Evolutionary conservation across 2,797 vertebrate genomes (phyloP).

Genomic region (Tinamus major): DNA sequence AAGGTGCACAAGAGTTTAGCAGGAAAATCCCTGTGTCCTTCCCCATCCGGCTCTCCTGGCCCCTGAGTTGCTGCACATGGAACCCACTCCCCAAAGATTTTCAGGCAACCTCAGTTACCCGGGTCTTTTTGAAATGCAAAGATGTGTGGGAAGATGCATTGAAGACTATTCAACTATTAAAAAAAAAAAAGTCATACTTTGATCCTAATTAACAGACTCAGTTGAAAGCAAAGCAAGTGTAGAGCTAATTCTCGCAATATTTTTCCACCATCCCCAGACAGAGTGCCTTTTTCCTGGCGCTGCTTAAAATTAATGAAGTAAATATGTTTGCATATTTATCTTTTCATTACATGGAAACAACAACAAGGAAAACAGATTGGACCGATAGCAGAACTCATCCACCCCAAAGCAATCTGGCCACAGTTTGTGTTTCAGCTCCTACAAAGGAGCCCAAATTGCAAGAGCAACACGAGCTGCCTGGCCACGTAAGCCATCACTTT

Average conservation of each 20-base stretch:
- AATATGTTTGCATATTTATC: constrained; percentile 78
- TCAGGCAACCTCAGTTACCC: constrained; percentile 33
- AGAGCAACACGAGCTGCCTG: constrained; percentile 21
- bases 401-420: constrained; percentile 42
- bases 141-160: constrained; percentile 58
- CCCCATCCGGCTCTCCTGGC: no score
- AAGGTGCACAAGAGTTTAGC: not conserved
- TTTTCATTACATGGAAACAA: constrained; percentile 73
- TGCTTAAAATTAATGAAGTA: constrained; percentile 77
- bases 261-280: constrained; percentile 68
- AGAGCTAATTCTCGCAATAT: constrained; percentile 71
- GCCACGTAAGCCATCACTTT: not conserved
- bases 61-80: not conserved
- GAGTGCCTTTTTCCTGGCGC: constrained; percentile 58
- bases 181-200: constrained; percentile 58
- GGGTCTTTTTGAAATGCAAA: constrained; percentile 47
- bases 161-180: constrained; percentile 40
- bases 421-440: constrained; percentile 39
- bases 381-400: constrained; percentile 49
- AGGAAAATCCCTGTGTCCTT: not conserved
- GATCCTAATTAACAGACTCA: constrained; percentile 72
- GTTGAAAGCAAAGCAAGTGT: constrained; percentile 69
- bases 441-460: constrained; percentile 42
- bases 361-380: constrained; percentile 70
- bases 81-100: not conserved